These are phyloP conservation scores for Aphelinus certus DNA, from an alignment of 1,140 invertebrate genomes.

Conservation along the genomic window DNA sequence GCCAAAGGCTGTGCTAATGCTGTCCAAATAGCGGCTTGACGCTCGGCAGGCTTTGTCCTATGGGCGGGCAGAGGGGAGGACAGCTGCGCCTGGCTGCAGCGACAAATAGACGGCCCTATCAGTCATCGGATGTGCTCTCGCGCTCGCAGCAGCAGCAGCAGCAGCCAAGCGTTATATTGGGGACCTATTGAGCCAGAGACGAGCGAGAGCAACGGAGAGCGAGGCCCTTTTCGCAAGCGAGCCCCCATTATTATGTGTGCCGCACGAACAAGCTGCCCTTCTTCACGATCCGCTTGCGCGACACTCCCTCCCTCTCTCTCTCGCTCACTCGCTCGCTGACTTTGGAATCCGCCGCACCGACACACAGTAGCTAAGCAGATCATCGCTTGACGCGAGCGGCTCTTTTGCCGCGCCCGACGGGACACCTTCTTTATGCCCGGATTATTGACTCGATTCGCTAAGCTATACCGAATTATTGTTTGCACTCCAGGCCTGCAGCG, in stretches of 20 bases:
- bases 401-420: background rate
- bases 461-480: constrained; percentile 3
- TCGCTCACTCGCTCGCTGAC: background rate
- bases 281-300: too few species aligned
- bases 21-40: constrained; percentile 56
- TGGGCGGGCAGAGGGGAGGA: constrained; percentile 10
- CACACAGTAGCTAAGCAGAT: background rate
- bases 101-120: constrained; percentile 44
- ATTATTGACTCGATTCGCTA: constrained; percentile 28
- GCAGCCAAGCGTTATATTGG: constrained; percentile 49
- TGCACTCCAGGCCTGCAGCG: background rate
- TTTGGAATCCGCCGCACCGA: background rate
- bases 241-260: constrained; percentile 32
- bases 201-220: too few species aligned
- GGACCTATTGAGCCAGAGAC: too few species aligned
- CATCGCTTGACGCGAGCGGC: background rate
- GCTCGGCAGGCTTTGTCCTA: background rate
- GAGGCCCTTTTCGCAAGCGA: too few species aligned
- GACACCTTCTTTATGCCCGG: constrained; percentile 19
- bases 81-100: constrained; percentile 23
- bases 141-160: constrained; percentile 3
- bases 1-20: constrained; percentile 64
- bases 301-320: background rate
- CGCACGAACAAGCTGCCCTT: too few species aligned
- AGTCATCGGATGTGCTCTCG: constrained; percentile 37